Percentiles rank a stretch among this genome's conserved stretches.
Conservation (phyloP, 2,888 invertebrate genomes). For the Morpho achilles region DNA sequence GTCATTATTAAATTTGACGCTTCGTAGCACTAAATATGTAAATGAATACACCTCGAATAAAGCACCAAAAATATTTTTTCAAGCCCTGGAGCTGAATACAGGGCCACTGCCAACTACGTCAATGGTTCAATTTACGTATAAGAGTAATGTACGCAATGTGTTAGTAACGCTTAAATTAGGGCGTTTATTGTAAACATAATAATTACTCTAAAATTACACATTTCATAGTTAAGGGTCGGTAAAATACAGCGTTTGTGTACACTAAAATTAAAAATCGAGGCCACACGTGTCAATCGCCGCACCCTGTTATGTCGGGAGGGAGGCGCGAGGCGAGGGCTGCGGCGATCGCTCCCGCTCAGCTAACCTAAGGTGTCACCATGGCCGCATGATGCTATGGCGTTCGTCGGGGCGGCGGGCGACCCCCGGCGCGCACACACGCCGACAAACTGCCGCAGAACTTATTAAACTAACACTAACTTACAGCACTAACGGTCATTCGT, state of each 20-base stretch:
- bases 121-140: no score
- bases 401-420: conserved; percentile 42
- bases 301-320: conserved; percentile 29
- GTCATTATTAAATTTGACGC: no score
- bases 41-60: no score
- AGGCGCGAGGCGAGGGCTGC: conserved; percentile 38
- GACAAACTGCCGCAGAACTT: not conserved
- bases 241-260: conserved; percentile 42
- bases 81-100: no score
- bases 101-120: no score
- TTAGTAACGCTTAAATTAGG: not conserved
- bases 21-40: no score
- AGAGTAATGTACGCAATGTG: not conserved
- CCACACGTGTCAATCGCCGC: conserved; percentile 59
- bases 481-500: no score
- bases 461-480: conserved; percentile 30
- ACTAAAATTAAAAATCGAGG: conserved; percentile 69
- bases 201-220: conserved; percentile 63
- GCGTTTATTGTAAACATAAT: not conserved
- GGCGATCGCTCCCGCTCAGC: conserved; percentile 51
- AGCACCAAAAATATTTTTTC: no score
- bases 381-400: conserved; percentile 68
- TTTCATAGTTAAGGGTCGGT: conserved; percentile 71
- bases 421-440: conserved; percentile 23
- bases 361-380: conserved; percentile 70